A percentile compares a stretch with the other conserved stretches of the same genome.
Evolutionary conservation across 2,113 vertebrate species (phyloP).

Genomic region (Chlorodrepanis virens): DNA sequence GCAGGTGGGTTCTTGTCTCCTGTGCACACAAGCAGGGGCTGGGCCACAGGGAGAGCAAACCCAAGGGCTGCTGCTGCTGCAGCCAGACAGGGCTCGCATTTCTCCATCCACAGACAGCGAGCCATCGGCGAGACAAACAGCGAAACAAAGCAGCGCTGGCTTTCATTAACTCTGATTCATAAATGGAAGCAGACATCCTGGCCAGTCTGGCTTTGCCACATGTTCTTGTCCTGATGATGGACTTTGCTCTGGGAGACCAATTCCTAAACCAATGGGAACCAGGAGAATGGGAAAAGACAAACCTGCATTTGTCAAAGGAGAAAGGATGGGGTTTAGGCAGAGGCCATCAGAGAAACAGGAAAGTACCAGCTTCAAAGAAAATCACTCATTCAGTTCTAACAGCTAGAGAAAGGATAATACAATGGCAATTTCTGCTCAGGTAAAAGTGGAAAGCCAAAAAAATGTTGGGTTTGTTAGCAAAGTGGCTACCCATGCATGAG

Average conservation of each 20-base stretch:
- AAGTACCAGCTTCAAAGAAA: background rate
- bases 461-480: background rate
- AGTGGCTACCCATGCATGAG: background rate
- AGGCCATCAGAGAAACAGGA: background rate
- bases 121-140: background rate
- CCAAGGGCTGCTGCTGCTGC: background rate
- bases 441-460: background rate
- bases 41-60: background rate
- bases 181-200: conserved; percentile 14
- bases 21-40: background rate
- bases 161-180: background rate
- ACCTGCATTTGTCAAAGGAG: background rate
- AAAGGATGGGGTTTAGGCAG: background rate
- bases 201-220: background rate
- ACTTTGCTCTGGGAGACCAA: background rate
- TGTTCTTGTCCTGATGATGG: background rate
- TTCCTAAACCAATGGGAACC: background rate
- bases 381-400: background rate
- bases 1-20: background rate
- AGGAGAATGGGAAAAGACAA: background rate
- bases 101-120: background rate
- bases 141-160: background rate
- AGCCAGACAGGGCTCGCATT: background rate
- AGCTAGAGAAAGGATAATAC: background rate
- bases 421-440: background rate